phyloP scores from a whole-genome alignment of 92 coral and sea anemone species.

The Porites divaricata region DNA sequence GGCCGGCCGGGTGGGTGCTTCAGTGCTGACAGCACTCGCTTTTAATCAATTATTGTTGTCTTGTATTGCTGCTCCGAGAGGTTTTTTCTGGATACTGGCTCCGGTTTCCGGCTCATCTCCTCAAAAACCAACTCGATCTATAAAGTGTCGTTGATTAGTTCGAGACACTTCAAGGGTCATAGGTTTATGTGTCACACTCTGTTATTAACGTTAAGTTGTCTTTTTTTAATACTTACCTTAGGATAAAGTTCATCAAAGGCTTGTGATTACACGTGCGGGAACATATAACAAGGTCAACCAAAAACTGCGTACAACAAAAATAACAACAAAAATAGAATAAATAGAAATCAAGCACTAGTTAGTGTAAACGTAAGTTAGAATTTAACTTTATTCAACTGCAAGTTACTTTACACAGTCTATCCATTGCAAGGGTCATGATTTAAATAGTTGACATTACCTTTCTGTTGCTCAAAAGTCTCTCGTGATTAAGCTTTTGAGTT shows the following conservation, averaged over 20 bases:
- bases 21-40: no score
- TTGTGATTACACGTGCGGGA: constrained; percentile 76
- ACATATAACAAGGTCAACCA: constrained; percentile 88
- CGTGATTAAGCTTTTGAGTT: constrained; percentile 81
- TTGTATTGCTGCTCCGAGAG: no score
- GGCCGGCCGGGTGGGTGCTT: no score
- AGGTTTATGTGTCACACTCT: neutral
- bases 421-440: no score
- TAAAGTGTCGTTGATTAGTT: no score
- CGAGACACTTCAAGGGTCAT: neutral
- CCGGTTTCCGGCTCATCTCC: no score
- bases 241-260: constrained; percentile 78
- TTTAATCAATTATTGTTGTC: no score
- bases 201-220: neutral
- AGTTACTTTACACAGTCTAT: no score
- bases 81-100: no score
- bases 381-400: no score
- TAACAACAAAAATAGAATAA: neutral
- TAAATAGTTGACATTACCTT: constrained; percentile 46
- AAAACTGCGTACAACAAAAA: constrained; percentile 59
- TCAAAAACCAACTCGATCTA: no score
- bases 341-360: neutral
- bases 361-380: no score
- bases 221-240: constrained; percentile 32
- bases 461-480: constrained; percentile 79